phyloP scores from a whole-genome alignment of 2,113 vertebrate genomes.

The Arothron firmamentum region DNA sequence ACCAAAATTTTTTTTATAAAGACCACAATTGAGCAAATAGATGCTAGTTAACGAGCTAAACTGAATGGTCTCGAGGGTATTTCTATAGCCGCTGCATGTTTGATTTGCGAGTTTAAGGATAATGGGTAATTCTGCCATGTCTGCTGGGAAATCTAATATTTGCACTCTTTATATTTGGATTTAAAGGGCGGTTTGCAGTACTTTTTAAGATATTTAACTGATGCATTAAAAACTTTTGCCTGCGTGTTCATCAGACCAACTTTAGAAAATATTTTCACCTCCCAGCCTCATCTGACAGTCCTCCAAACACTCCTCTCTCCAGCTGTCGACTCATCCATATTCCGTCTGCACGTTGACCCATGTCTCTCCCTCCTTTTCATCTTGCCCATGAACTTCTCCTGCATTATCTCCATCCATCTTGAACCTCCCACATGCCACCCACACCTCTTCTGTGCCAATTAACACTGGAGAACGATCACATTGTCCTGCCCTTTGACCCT shows the following conservation, averaged over 20 bases:
- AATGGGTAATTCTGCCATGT: conserved; percentile 39
- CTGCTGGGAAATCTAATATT: conserved; percentile 41
- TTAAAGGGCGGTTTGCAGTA: conserved; percentile 37
- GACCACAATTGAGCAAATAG: not conserved
- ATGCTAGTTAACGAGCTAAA: conserved; percentile 55
- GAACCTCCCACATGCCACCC: conserved; percentile 48
- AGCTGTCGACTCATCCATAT: conserved; percentile 42
- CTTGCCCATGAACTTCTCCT: conserved; percentile 20
- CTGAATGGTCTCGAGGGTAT: conserved; percentile 42
- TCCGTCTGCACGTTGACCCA: conserved; percentile 28
- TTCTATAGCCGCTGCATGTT: conserved; percentile 45
- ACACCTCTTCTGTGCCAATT: conserved; percentile 64
- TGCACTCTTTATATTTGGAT: conserved; percentile 46
- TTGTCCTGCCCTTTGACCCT: conserved; percentile 63
- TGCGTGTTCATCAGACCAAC: not conserved
- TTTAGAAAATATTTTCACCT: conserved; percentile 7
- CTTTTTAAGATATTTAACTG: conserved; percentile 28
- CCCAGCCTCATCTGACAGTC: conserved; percentile 28
- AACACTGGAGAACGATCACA: conserved; percentile 54
- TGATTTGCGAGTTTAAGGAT: conserved; percentile 42
- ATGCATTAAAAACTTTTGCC: not conserved
- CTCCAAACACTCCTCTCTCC: conserved; percentile 15
- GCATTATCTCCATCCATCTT: conserved; percentile 34
- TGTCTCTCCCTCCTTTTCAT: conserved; percentile 29
- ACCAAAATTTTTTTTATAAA: too few relatives aligned